Evolutionary conservation across 2,888 invertebrate genomes (phyloP), one percentile per base, ranked within the genome.

Genomic region (Ganaspis brasiliensis): DNA sequence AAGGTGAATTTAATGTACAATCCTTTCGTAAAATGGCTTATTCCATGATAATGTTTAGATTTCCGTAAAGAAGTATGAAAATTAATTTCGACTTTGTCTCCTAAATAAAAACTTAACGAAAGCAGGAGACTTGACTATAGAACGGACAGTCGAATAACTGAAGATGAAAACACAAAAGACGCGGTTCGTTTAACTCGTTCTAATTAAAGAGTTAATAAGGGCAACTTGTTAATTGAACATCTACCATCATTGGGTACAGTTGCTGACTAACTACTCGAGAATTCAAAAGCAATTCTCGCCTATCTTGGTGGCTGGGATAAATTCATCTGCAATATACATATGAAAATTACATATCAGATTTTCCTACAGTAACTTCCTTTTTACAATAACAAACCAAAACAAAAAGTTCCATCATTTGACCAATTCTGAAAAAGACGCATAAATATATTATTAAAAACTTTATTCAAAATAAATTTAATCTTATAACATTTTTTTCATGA

Each of bases 141-240:
- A 72, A 45, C 61, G 19, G 55, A 63, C 73, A 72, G 61, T 77
- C 73, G 77, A 74, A 82, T 59, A 26, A 71, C 72, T 78, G 63
- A 81, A 80, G 63, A 70, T 63, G 72, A 78, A 73, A 78, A 74
- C 79, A 75, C 75, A 72, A 76, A 79, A 81, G 79, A 73, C 74
- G 75, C 67, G 40, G 73, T 75, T 72, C 77, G 76, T 75, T 74
- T 75, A 77, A 83, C 82, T 85, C 85, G 80, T 86, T 85, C 82
- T 86, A 84, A 86, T 86, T 85, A 82, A 84, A 79, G 81, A 84
- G 85, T 85, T 84, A 86, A 83, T 81, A 84, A 80, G 83, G 80
- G 79, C 79, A 83, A 85, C 84, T 86, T 79, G 83, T 85, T 83
- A 87, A 86, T 84, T 83, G 80, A 78, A 74, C 61, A 74, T 79